Evolutionary conservation across 2,113 vertebrate genomes (phyloP).

Genomic region (Pyxicephalus adspersus): DNA sequence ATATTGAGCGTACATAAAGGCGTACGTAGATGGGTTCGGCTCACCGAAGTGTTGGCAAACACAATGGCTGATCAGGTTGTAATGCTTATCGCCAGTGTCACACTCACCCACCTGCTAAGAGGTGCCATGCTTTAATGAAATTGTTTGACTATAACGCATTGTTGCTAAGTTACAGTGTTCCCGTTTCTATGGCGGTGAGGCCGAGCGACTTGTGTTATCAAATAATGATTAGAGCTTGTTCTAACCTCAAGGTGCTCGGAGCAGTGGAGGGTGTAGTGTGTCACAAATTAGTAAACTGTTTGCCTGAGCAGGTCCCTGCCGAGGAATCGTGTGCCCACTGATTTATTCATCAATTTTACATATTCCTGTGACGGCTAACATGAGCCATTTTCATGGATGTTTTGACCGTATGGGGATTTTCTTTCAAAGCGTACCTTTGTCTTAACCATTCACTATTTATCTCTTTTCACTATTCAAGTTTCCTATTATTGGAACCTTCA

Average conservation of each 20-base stretch:
- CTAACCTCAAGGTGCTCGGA: constrained; percentile 92
- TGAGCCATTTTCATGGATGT: constrained; percentile 20
- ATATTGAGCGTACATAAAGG: constrained; percentile 91
- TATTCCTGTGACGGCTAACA: constrained; percentile 21
- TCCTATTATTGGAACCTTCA: too few relatives aligned
- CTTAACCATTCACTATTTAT: background rate
- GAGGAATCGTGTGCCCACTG: constrained; percentile 65
- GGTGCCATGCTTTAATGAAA: constrained; percentile 99
- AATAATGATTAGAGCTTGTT: constrained; percentile 97
- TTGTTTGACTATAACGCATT: constrained; percentile 96
- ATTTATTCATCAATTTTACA: constrained; percentile 65
- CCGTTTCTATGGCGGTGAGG: constrained; percentile 84
- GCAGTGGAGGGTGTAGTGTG: constrained; percentile 85
- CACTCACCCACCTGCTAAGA: constrained; percentile 99
- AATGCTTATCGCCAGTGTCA: constrained; percentile 97
- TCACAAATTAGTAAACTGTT: constrained; percentile 86
- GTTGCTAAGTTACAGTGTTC: constrained; percentile 99
- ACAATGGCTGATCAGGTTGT: constrained; percentile 92
- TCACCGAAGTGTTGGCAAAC: constrained; percentile 98
- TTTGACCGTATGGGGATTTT: constrained; percentile 10
- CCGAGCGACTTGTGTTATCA: constrained; percentile 96
- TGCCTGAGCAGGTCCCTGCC: constrained; percentile 79
- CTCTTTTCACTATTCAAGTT: too few relatives aligned
- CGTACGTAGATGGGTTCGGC: constrained; percentile 92
- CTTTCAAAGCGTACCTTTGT: constrained; percentile 12